Percentiles rank a stretch among this genome's conserved stretches.
These are phyloP conservation scores for Coenonympha arcania DNA, from an alignment of 2,888 invertebrate genomes.

Conservation along the genomic window DNA sequence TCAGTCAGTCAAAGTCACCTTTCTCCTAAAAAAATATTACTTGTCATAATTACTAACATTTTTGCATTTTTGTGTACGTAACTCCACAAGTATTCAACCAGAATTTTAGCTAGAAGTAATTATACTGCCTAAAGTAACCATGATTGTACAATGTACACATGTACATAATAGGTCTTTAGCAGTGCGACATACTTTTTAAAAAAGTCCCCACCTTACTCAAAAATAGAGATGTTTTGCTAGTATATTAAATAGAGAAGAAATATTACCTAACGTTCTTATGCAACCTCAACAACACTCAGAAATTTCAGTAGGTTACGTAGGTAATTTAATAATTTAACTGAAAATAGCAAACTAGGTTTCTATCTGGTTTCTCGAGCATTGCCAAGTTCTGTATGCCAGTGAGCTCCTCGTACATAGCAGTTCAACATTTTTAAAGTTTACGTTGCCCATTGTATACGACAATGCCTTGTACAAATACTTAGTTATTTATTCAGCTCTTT, in stretches of 20 bases:
- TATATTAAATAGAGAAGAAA: conserved; percentile 1
- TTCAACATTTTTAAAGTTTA: conserved; percentile 25
- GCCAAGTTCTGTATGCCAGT: conserved; percentile 24
- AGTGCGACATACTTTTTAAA: too few species aligned
- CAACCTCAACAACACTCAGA: conserved; percentile 11
- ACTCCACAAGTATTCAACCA: too few species aligned
- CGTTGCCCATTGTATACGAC: conserved; percentile 23
- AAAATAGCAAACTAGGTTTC: conserved; percentile 24
- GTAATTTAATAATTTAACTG: conserved; percentile 25
- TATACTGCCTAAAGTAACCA: too few species aligned
- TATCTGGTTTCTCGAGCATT: conserved; percentile 24
- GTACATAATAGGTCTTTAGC: too few species aligned
- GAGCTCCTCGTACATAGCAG: conserved; percentile 20
- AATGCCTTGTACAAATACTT: conserved; percentile 24
- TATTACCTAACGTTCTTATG: conserved; percentile 9
- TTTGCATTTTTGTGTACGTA: too few species aligned
- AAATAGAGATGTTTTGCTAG: too few species aligned
- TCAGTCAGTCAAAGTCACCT: too few species aligned
- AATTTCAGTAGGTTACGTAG: conserved; percentile 17
- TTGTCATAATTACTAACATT: too few species aligned
- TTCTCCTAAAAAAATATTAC: too few species aligned
- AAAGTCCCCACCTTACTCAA: too few species aligned
- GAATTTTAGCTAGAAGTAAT: too few species aligned
- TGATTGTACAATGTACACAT: too few species aligned
- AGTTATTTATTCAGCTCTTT: conserved; percentile 25